phyloP scores from a whole-genome alignment of 2,888 invertebrate species.

The Sinelater perroti region DNA sequence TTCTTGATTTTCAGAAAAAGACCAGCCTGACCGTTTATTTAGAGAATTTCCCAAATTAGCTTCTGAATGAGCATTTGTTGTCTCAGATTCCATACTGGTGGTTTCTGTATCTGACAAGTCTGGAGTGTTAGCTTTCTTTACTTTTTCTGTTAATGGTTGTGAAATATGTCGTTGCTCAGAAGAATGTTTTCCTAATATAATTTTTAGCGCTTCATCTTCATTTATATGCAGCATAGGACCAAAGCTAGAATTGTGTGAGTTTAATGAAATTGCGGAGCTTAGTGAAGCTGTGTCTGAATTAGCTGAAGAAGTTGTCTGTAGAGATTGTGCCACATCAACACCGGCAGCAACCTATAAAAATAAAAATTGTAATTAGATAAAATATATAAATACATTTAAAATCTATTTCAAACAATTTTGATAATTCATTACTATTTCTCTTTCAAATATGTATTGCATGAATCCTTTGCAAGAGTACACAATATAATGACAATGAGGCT shows the following conservation, averaged over 20 bases:
- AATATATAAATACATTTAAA: constrained; percentile 4
- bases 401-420: too few species aligned
- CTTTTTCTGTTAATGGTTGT: constrained; percentile 24
- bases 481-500: too few species aligned
- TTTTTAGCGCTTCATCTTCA: constrained; percentile 77
- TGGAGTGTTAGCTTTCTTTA: constrained; percentile 14
- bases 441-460: too few species aligned
- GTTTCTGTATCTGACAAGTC: constrained; percentile 34
- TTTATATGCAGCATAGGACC: constrained; percentile 66
- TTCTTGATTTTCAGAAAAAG: constrained; percentile 60
- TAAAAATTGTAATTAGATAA: background rate
- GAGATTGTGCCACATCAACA: constrained; percentile 76
- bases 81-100: constrained; percentile 39
- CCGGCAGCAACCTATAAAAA: constrained; percentile 69
- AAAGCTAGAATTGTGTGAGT: constrained; percentile 61
- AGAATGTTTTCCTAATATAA: constrained; percentile 68
- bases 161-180: constrained; percentile 36
- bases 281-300: constrained; percentile 57
- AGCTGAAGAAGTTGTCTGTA: constrained; percentile 49
- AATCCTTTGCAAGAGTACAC: too few species aligned
- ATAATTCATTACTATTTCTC: too few species aligned
- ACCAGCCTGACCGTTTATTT: constrained; percentile 71
- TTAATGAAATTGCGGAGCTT: constrained; percentile 57
- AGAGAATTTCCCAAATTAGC: constrained; percentile 70
- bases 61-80: constrained; percentile 42